Base-by-base conservation (phyloP, 2,113 vertebrate species). In the Eulemur rufifrons region DNA sequence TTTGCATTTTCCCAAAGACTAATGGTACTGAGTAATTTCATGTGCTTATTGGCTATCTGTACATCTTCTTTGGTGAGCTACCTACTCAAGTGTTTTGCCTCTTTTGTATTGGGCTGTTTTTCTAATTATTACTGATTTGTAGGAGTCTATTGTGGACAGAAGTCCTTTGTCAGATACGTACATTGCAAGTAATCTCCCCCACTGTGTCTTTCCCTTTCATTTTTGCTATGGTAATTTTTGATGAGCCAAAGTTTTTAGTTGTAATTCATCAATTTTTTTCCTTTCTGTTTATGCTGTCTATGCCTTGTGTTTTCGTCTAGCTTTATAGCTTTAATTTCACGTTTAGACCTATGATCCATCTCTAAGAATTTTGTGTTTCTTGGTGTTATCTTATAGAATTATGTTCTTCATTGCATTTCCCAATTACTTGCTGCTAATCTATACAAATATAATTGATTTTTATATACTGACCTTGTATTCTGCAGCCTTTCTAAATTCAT, bases 321-420 rank as follows among this genome's bases (percentile, higher is more conserved):
- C 20, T 76, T 85, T 74, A 85, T 37, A 64, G 10, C 89, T 96
- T 94, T 84, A 20, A 93, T 85, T 64, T 95, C 66, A 94, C 39
- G 20, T 68, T 85, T 85, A 71, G 27, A 8, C 71, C 45, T 56
- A 23, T 59, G 18, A 74, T 52, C 23, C 20, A 87, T 29, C 32
- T 91, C 59, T 91, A 82, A 64, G 23, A 54, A 69, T 34, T 80
- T 37, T 89, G 71, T 42, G 14, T 18, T 29, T 37, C 71, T 54
- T 8, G 47, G 13, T 45, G 50, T 61, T 90, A 27, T 52, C 66
- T 71, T 56, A 77, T 34, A 63, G n/a, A 93, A 89, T 83, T 77
- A 42, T 71, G 73, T 82, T 91, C 20, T 86, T 92, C 61, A 56
- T 61, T 73, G 29, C n/a, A 37, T 91, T 96, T 89, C 61, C 73